These are phyloP conservation scores for Meloidogyne hapla DNA, from an alignment of 1,140 invertebrate genomes.

Conservation along the genomic window DNA sequence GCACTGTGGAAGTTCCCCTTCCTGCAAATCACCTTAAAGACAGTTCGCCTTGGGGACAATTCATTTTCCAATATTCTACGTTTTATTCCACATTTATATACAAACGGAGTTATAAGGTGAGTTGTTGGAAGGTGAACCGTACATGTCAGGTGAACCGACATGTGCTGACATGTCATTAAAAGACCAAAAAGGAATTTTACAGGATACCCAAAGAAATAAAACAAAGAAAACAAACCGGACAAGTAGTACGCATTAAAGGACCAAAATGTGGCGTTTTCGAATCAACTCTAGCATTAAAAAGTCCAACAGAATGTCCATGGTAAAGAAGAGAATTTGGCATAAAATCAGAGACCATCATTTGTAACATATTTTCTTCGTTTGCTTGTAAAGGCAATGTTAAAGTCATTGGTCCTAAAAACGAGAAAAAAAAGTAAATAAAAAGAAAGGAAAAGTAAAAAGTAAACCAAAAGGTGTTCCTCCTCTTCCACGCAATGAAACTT, in stretches of 20 bases:
- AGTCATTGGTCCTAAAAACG: conserved; percentile 40
- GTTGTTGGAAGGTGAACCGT: too few species aligned
- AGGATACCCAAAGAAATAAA: background rate
- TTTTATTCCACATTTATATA: too few species aligned
- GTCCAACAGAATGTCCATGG: conserved; percentile 58
- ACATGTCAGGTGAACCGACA: too few species aligned
- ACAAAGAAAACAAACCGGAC: conserved; percentile 9
- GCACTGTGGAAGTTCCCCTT: too few species aligned
- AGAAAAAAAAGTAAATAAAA: background rate
- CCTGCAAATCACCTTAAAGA: too few species aligned
- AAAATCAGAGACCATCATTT: conserved; percentile 61
- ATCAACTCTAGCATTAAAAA: conserved; percentile 62
- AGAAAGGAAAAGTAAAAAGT: background rate
- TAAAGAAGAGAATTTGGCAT: conserved; percentile 61
- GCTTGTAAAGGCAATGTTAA: conserved; percentile 42
- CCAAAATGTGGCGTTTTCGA: conserved; percentile 61
- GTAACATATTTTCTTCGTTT: conserved; percentile 57
- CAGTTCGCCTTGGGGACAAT: too few species aligned
- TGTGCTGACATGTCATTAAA: too few species aligned
- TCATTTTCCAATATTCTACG: too few species aligned
- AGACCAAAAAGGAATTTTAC: background rate
- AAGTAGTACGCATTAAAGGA: conserved; percentile 59
- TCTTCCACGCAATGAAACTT: conserved; percentile 47
- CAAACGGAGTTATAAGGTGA: too few species aligned
- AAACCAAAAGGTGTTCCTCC: conserved; percentile 55